phyloP scores from a whole-genome alignment of 2,113 vertebrate genomes.

The Dendropsophus ebraccatus region DNA sequence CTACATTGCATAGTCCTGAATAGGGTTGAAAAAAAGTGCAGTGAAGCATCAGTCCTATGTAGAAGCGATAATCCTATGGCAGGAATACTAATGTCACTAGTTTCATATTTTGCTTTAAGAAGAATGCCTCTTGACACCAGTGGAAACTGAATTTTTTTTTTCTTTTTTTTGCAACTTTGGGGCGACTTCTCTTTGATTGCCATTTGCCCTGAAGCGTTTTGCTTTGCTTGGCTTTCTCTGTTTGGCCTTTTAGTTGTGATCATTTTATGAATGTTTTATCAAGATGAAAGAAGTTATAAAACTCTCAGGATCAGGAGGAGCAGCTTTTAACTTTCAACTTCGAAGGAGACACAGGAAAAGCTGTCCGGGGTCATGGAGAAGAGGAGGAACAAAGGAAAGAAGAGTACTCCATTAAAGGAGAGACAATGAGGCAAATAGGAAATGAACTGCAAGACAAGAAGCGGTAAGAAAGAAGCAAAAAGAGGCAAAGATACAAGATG shows the following conservation, averaged over 20 bases:
- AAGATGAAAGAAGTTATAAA: slow-evolving; percentile 76
- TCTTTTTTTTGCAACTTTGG: not conserved
- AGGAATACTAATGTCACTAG: slow-evolving; percentile 3
- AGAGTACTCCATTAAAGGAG: not conserved
- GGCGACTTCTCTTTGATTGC: slow-evolving; percentile 35
- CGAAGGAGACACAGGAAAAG: slow-evolving; percentile 67
- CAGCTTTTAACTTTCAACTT: slow-evolving; percentile 78
- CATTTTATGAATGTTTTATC: slow-evolving; percentile 74
- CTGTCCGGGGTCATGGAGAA: slow-evolving; percentile 48
- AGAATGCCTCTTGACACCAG: slow-evolving; percentile 31
- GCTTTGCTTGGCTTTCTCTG: slow-evolving; percentile 67
- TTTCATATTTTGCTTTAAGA: slow-evolving; percentile 27
- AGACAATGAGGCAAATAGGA: slow-evolving; percentile 20
- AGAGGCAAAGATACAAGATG: not conserved
- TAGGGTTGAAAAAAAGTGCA: no score
- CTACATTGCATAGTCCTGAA: no score
- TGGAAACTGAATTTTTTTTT: slow-evolving; percentile 13
- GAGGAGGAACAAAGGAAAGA: slow-evolving; percentile 50
- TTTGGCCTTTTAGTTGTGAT: slow-evolving; percentile 70
- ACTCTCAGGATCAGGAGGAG: slow-evolving; percentile 75
- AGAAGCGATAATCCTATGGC: not conserved
- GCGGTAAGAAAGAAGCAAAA: not conserved
- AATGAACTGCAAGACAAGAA: slow-evolving; percentile 7
- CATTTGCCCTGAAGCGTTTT: slow-evolving; percentile 45
- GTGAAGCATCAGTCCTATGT: no score